Evolutionary conservation across 2,888 invertebrate genomes (phyloP).

Genomic region (Heliconius hortense): DNA sequence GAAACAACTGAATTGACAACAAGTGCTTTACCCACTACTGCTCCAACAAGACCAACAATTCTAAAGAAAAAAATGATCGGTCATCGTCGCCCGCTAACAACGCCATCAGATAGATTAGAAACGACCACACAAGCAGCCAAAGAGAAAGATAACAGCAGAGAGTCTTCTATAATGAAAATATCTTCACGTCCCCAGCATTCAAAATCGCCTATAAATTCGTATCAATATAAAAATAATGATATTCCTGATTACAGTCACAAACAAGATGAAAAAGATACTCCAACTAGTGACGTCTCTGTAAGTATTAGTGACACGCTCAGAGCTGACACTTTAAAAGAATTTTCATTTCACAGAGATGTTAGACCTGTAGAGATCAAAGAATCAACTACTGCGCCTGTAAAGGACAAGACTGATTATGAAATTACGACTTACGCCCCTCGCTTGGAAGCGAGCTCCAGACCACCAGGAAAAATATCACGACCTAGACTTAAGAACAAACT

Average conservation of each 20-base stretch:
- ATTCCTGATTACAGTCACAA: constrained; percentile 74
- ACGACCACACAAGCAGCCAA: constrained; percentile 61
- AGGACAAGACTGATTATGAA: constrained; percentile 54
- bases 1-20: constrained; percentile 73
- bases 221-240: constrained; percentile 60
- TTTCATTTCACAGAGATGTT: constrained; percentile 74
- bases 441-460: constrained; percentile 58
- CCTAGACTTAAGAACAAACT: constrained; percentile 79
- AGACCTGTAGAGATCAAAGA: constrained; percentile 73
- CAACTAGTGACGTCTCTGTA: constrained; percentile 76
- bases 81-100: constrained; percentile 64
- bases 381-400: constrained; percentile 58
- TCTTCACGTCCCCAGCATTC: constrained; percentile 64
- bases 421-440: constrained; percentile 57
- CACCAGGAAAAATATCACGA: constrained; percentile 57
- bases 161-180: constrained; percentile 79
- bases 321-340: constrained; percentile 59
- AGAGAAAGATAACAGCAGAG: constrained; percentile 62
- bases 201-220: constrained; percentile 52
- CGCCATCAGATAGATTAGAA: constrained; percentile 58
- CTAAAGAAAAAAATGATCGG: constrained; percentile 66
- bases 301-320: constrained; percentile 63
- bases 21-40: constrained; percentile 72
- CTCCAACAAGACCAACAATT: constrained; percentile 72
- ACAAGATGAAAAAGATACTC: constrained; percentile 79